Conservation (phyloP, 1,140 invertebrate species). For the Drosophila sturtevanti region DNA sequence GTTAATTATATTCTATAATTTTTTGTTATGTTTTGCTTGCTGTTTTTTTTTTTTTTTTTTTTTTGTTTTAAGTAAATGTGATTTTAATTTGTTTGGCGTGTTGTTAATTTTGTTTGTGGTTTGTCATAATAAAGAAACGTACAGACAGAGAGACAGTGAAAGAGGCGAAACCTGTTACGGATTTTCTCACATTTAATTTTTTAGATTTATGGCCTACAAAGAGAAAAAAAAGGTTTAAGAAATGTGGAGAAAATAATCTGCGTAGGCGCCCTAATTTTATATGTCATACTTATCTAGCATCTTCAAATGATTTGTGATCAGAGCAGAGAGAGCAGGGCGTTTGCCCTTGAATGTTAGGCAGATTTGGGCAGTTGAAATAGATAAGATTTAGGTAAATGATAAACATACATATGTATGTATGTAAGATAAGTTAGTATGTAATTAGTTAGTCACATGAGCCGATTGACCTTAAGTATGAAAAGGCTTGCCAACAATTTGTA, state of each 20-base stretch:
- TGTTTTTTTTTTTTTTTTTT: conserved; percentile 54
- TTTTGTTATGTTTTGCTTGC: too few species aligned
- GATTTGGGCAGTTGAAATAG: conserved; percentile 32
- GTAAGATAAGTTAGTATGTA: conserved; percentile 4
- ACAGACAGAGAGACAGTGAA: not conserved
- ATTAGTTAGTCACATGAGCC: conserved; percentile 1
- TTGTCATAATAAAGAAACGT: not conserved
- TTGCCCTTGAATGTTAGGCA: conserved; percentile 27
- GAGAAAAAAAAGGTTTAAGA: not conserved
- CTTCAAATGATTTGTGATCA: not conserved
- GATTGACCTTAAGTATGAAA: conserved; percentile 8
- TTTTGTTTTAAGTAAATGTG: conserved; percentile 54
- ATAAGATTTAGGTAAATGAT: not conserved
- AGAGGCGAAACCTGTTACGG: conserved; percentile 22
- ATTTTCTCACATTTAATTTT: conserved; percentile 38
- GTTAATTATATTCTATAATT: conserved; percentile 57
- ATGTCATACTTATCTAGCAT: not conserved
- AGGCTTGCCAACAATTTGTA: conserved; percentile 29
- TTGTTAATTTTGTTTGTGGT: conserved; percentile 48
- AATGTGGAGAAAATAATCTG: not conserved
- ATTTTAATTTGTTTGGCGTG: conserved; percentile 59
- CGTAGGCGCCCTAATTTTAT: conserved; percentile 45
- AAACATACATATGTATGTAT: not conserved
- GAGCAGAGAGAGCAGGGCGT: not conserved
- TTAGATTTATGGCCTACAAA: not conserved